Evolutionary conservation across 2,888 invertebrate genomes (phyloP).

Genomic region (Melieria omissa): DNA sequence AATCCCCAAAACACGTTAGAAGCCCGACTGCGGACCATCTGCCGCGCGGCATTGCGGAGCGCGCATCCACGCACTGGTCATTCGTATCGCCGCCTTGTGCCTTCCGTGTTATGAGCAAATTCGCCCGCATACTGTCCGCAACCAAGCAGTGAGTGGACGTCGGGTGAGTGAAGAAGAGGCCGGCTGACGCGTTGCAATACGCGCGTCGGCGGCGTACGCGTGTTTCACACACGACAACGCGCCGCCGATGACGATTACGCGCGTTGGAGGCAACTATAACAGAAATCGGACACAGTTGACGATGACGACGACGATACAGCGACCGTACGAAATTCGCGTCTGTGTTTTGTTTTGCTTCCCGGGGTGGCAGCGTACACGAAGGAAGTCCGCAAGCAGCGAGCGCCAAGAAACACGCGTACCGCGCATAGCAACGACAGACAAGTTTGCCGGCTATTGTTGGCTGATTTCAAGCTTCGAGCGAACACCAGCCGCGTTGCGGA

Average conservation of each 20-base stretch:
- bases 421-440: not conserved
- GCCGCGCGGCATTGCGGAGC: too few species aligned
- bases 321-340: not conserved
- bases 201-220: constrained; percentile 11
- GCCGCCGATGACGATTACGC: not conserved
- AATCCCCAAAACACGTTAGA: too few species aligned
- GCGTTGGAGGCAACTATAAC: constrained; percentile 1
- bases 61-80: too few species aligned
- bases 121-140: too few species aligned
- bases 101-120: too few species aligned
- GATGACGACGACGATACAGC: not conserved
- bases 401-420: not conserved
- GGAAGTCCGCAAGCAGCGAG: not conserved
- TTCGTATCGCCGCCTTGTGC: too few species aligned
- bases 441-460: not conserved
- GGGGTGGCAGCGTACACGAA: not conserved
- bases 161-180: not conserved
- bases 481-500: constrained; percentile 1
- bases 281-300: not conserved
- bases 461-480: not conserved
- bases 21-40: too few species aligned
- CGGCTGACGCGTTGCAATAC: constrained; percentile 16
- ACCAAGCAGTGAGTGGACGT: too few species aligned
- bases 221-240: constrained; percentile 25
- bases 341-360: too few species aligned